These are phyloP conservation scores for Episyrphus balteatus DNA, from an alignment of 1,140 invertebrate genomes.

Conservation along the genomic window DNA sequence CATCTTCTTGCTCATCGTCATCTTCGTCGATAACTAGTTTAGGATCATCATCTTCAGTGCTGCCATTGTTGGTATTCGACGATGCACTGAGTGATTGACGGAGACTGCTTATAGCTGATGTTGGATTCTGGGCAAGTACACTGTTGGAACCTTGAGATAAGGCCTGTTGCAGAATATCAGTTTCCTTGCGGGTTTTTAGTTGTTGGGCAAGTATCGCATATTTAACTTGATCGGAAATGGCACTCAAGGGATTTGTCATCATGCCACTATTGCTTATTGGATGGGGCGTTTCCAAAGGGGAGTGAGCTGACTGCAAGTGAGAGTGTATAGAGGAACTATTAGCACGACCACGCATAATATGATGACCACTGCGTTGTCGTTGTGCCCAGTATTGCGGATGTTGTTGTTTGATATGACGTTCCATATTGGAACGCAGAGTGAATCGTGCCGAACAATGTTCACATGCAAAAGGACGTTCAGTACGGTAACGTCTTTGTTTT, in stretches of 20 bases:
- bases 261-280: neutral
- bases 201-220: slow-evolving; percentile 67
- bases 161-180: slow-evolving; percentile 35
- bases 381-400: slow-evolving; percentile 81
- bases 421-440: slow-evolving; percentile 84
- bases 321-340: slow-evolving; percentile 11
- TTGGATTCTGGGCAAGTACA: slow-evolving; percentile 8
- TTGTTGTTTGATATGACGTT: slow-evolving; percentile 85
- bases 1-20: slow-evolving; percentile 32
- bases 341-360: slow-evolving; percentile 36
- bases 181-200: slow-evolving; percentile 45
- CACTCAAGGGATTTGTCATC: slow-evolving; percentile 19
- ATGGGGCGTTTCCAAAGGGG: neutral
- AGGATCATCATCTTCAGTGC: slow-evolving; percentile 37
- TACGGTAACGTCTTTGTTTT: slow-evolving; percentile 79
- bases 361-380: slow-evolving; percentile 42
- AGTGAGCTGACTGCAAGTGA: slow-evolving; percentile 7
- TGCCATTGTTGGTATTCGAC: neutral
- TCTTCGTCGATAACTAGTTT: slow-evolving; percentile 42
- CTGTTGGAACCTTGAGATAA: slow-evolving; percentile 31
- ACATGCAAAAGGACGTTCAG: slow-evolving; percentile 82
- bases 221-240: slow-evolving; percentile 63
- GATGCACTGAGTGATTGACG: too few relatives aligned
- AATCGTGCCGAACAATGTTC: slow-evolving; percentile 81
- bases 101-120: slow-evolving; percentile 11